A percentile compares a stretch with the other conserved stretches of the same genome.
Conservation (phyloP, 2,797 vertebrate genomes). For the Rhadinocentrus ornatus region DNA sequence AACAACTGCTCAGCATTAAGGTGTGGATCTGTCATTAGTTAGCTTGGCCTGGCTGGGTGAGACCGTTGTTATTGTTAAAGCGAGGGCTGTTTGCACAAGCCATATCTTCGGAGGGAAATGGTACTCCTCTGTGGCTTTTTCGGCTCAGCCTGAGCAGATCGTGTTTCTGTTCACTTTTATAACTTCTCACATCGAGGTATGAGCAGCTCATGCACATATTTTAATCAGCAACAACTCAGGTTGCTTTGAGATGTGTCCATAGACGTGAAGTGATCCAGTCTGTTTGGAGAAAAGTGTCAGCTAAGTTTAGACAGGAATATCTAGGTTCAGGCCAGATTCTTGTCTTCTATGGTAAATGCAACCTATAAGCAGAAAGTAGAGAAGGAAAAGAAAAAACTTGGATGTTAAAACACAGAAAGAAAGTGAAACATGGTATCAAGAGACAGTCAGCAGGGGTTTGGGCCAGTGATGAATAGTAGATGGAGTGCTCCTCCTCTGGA, state of each 20-base stretch:
- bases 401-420: not conserved
- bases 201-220: slow-evolving; percentile 67
- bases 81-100: slow-evolving; percentile 78
- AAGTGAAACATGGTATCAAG: not conserved
- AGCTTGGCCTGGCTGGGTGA: slow-evolving; percentile 74
- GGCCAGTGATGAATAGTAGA: slow-evolving; percentile 49
- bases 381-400: not conserved
- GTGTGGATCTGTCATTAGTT: slow-evolving; percentile 85
- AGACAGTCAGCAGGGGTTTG: slow-evolving; percentile 29
- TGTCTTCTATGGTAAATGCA: slow-evolving; percentile 18
- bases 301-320: slow-evolving; percentile 11
- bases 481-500: slow-evolving; percentile 67
- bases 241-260: slow-evolving; percentile 55
- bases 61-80: slow-evolving; percentile 81
- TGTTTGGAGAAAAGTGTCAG: slow-evolving; percentile 20
- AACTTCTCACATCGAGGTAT: slow-evolving; percentile 35
- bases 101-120: slow-evolving; percentile 78
- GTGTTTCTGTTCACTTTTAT: slow-evolving; percentile 67
- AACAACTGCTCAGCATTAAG: slow-evolving; percentile 81
- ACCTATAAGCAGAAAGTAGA: slow-evolving; percentile 4
- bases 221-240: slow-evolving; percentile 64
- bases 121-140: slow-evolving; percentile 77
- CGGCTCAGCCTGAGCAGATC: slow-evolving; percentile 59
- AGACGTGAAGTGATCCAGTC: slow-evolving; percentile 33
- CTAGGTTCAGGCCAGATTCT: slow-evolving; percentile 20